Base-by-base conservation (phyloP, 2,888 invertebrate species). In the Hemithea aestivaria region DNA sequence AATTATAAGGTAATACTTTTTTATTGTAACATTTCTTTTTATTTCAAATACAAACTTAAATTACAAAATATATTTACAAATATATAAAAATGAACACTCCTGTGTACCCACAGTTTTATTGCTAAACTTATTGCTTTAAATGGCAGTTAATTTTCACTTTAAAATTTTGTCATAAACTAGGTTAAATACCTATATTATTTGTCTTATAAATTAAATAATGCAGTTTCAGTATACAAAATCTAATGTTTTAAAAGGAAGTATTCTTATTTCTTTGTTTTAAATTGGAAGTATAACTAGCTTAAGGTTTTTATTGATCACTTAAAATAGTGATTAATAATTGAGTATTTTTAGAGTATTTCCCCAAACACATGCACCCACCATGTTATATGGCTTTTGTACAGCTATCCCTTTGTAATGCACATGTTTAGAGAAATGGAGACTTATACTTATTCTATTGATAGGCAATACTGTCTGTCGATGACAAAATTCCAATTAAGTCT, bases 31-130 rank as follows among this genome's bases (percentile, higher is more conserved):
- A 53, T 53, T 66, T n/a, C n/a, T n/a, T n/a, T 69, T 75, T 72
- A 66, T 65, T 67, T 62, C 65, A 62, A 63, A 56, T 60, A 61
- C 59, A 58, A 59, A 54, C 62, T 66, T 73, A 73, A 62, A 57
- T 64, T 67, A 71, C 7, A 24, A 24, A 32, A 7, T 12, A 57
- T 82, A 82, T 82, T 69, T 83, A 83, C 83, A 83, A 80, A 73
- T 78, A 72, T 73, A 65, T 55, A 72, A 57, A 54, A 58, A 51
- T 56, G 56, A 63, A 66, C 62, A 62, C 55, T 45, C 49, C 16
- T 16, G 16, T 4, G 16, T 16, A 16, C 5, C 16, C 16, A 16
- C 16, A 16, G 16, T 5, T 16, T 16, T 16, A 16, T 16, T 16
- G 16, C 16, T 16, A 16, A 16, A 16, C 16, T 16, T 16, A 16